Conservation (phyloP, 2,888 invertebrate genomes). For the Helobdella robusta region DNA sequence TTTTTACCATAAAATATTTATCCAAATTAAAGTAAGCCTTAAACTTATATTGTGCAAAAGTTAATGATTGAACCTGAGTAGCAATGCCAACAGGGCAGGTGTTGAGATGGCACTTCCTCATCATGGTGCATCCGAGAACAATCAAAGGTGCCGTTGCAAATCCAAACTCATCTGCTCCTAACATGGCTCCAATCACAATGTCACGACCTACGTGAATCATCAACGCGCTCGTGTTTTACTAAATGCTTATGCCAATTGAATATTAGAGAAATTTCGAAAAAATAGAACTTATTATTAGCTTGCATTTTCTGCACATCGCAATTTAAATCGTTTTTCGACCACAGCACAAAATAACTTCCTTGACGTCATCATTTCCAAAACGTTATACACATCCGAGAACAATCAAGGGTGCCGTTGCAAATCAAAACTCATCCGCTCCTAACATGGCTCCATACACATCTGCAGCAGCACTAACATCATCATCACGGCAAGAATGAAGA, state of each 20-base stretch:
- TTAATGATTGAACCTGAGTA: conserved; percentile 74
- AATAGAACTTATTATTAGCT: too few relatives aligned
- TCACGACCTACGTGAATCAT: conserved; percentile 71
- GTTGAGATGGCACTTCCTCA: conserved; percentile 97
- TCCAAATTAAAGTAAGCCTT: too few relatives aligned
- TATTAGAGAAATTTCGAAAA: too few relatives aligned
- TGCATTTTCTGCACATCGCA: too few relatives aligned
- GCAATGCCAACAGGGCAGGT: conserved; percentile 98
- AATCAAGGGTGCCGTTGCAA: conserved; percentile 94
- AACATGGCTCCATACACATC: conserved; percentile 80
- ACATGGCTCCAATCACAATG: conserved; percentile 82
- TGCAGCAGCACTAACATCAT: background rate
- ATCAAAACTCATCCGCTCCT: conserved; percentile 96
- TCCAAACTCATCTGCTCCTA: conserved; percentile 97
- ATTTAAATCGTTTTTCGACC: too few relatives aligned
- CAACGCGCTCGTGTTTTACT: too few relatives aligned
- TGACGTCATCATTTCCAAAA: too few relatives aligned
- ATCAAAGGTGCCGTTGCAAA: conserved; percentile 96
- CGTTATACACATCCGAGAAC: conserved; percentile 97
- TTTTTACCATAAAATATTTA: too few relatives aligned
- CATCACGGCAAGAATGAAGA: background rate
- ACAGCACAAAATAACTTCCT: too few relatives aligned
- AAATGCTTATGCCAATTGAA: too few relatives aligned
- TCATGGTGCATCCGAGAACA: conserved; percentile 97
- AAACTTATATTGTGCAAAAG: too few relatives aligned